These are phyloP conservation scores for Coilia nasus DNA, from an alignment of 2,797 vertebrate genomes.

Conservation along the genomic window DNA sequence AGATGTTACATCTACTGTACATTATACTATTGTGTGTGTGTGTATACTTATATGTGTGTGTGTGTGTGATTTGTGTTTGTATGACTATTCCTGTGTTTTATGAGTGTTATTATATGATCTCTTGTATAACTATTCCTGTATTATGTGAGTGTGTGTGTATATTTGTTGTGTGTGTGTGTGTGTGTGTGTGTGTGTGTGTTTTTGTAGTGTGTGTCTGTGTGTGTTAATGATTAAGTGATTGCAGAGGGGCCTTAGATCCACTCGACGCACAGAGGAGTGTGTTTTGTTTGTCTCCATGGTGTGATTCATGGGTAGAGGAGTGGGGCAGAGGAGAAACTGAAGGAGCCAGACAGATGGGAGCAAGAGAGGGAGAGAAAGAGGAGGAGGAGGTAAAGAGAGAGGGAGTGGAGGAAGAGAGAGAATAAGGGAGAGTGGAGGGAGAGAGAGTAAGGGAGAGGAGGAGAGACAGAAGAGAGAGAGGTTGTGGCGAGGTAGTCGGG, in stretches of 20 bases:
- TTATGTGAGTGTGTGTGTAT: background rate
- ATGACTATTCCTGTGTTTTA: no score
- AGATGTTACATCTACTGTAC: no score
- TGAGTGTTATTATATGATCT: no score
- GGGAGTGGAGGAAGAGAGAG: background rate
- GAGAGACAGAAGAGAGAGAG: slow-evolving; percentile 36
- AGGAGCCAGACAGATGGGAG: slow-evolving; percentile 22
- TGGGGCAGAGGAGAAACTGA: slow-evolving; percentile 19
- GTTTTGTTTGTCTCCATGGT: slow-evolving; percentile 22
- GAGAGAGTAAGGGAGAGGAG: background rate
- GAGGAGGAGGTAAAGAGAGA: background rate
- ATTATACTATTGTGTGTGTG: no score
- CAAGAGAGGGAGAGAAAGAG: background rate
- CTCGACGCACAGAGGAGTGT: background rate
- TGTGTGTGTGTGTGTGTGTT: background rate
- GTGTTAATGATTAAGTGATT: background rate
- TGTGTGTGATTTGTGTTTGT: no score
- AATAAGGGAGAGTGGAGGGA: background rate
- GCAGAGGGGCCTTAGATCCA: background rate
- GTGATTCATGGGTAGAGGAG: slow-evolving; percentile 22
- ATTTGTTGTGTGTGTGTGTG: background rate
- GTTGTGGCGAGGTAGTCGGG: slow-evolving; percentile 18
- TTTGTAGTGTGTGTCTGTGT: background rate
- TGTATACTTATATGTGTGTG: no score
- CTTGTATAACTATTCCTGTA: background rate